Evolutionary conservation across 2,797 vertebrate species (phyloP), one percentile per base, ranked within the genome.

Genomic region (Coregonus sp.): DNA sequence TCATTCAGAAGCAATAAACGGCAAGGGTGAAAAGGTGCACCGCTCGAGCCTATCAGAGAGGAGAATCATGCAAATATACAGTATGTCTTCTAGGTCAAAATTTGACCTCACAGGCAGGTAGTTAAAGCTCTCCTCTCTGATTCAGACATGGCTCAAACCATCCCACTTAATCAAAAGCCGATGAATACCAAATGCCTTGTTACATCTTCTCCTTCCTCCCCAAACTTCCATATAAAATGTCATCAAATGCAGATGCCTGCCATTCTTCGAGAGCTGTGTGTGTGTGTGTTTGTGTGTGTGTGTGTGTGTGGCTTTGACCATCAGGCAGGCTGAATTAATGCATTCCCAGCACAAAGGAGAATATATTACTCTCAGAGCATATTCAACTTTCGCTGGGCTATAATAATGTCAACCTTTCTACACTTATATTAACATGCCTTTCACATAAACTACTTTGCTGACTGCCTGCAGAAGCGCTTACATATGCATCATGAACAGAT

Each of bases 131-230:
- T 63, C 18, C n/a, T 11, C 67, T 69, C 35, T 47, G 67, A 70
- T 40, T 69, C 37, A 37, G 67, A 70, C 35, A 70, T 63, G 20
- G 59, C 20, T 63, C 59, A 25, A 2, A 70, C 67, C 18, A 40
- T 18, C 33, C 67, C 67, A 40, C 67, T 70, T 40, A 70, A 70
- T 70, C 67, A 70, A 35, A 70, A 18, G 37, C 37, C 35, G 14
- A 70, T 47, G 67, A 70, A 70, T 70, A 20, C 67, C 67, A 70
- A 18, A 70, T 33, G 37, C 18, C 20, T 63, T 20, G 59, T 25
- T 63, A 25, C 25, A 63, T 63, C 59, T 63, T 25, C 25, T 25
- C 25, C 9, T 25, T 63, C 37, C 35, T 47, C 9, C 40, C 35
- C 67, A 29, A 69, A 12, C 35, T 16, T 37, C 56, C 59, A 25